phyloP scores from a whole-genome alignment of 2,888 invertebrate genomes.

The Hydroisotoma schaefferi region DNA sequence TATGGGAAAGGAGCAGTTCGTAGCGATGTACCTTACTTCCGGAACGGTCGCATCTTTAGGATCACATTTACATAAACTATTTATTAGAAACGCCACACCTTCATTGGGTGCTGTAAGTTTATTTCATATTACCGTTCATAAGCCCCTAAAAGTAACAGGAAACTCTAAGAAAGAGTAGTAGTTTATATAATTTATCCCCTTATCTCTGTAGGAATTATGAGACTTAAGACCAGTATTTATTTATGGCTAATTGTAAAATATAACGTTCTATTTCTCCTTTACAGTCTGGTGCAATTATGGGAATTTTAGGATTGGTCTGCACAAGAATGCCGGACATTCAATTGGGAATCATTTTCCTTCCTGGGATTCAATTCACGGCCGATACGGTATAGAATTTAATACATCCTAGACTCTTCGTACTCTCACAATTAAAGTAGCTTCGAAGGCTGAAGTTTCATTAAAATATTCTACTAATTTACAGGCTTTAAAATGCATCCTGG shows the following conservation, averaged over 20 bases:
- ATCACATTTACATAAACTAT: slow-evolving; percentile 76
- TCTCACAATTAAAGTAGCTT: neutral
- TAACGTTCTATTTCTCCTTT: no score
- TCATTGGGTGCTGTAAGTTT: slow-evolving; percentile 88
- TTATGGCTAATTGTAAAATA: no score
- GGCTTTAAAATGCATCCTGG: slow-evolving; percentile 82
- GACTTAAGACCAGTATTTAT: no score
- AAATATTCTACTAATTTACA: slow-evolving; percentile 52
- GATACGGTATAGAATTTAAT: slow-evolving; percentile 59
- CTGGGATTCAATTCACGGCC: slow-evolving; percentile 65
- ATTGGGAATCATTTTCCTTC: slow-evolving; percentile 83
- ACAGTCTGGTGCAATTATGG: slow-evolving; percentile 94
- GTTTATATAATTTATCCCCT: no score
- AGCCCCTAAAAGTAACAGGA: no score
- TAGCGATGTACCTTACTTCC: slow-evolving; percentile 82
- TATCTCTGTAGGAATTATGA: no score
- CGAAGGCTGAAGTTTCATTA: neutral
- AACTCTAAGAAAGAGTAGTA: no score
- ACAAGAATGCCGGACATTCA: slow-evolving; percentile 82
- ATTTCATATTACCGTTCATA: neutral
- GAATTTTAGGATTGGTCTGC: slow-evolving; percentile 81
- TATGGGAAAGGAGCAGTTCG: slow-evolving; percentile 86
- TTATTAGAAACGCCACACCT: slow-evolving; percentile 65
- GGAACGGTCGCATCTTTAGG: slow-evolving; percentile 82
- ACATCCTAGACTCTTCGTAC: neutral